A percentile compares a stretch with the other conserved stretches of the same genome.
These are phyloP conservation scores for Bufo bufo DNA, from an alignment of 2,113 vertebrate species.

Conservation along the genomic window DNA sequence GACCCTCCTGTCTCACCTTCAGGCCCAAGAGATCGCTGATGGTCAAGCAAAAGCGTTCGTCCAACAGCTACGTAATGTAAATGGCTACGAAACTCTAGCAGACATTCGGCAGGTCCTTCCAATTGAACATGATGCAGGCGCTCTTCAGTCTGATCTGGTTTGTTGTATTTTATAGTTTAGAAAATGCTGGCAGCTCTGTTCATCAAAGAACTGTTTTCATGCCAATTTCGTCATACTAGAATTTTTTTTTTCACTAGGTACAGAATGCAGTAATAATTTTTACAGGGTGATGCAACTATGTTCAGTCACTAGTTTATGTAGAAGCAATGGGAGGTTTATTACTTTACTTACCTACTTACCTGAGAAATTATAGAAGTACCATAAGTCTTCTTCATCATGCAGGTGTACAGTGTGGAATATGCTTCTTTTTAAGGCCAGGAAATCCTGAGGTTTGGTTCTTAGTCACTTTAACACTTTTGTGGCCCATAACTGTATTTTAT, in stretches of 20 bases:
- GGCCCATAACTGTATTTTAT: too few relatives aligned
- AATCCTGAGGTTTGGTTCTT: too few relatives aligned
- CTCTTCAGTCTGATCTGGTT: not conserved
- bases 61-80: too few relatives aligned
- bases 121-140: not conserved
- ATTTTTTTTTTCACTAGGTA: not conserved
- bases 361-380: not conserved
- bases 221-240: not conserved
- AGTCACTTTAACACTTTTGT: too few relatives aligned
- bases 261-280: not conserved
- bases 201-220: not conserved
- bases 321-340: too few relatives aligned
- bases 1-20: too few relatives aligned
- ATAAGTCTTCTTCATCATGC: not conserved
- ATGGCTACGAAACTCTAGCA: too few relatives aligned
- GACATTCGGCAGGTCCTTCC: not conserved
- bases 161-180: not conserved
- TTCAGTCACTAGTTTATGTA: too few relatives aligned
- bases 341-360: not conserved
- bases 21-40: too few relatives aligned
- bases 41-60: too few relatives aligned
- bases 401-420: too few relatives aligned
- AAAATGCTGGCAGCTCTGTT: not conserved
- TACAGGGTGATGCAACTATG: not conserved
- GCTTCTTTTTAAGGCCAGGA: too few relatives aligned